A percentile compares a stretch with the other conserved stretches of the same genome.
These are phyloP conservation scores for Apogon hyalosoma DNA, from an alignment of 2,797 vertebrate genomes.

Conservation along the genomic window DNA sequence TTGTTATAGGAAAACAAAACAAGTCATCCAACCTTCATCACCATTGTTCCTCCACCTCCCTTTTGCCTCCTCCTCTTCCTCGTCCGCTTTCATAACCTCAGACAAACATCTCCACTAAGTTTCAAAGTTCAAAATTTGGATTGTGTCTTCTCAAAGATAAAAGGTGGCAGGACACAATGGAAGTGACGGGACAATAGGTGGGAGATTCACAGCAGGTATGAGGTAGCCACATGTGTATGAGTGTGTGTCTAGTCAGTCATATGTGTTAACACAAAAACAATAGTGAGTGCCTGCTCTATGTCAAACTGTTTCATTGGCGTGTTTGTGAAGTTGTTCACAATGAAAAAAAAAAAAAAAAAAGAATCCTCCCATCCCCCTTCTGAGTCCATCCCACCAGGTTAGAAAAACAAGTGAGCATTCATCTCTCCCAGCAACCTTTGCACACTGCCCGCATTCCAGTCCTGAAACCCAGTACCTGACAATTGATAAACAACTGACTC, in stretches of 20 bases:
- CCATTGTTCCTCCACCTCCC: constrained; percentile 39
- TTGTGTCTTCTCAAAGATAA: constrained; percentile 33
- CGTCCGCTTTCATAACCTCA: constrained; percentile 12
- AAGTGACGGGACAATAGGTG: constrained; percentile 27
- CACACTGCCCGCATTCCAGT: constrained; percentile 84
- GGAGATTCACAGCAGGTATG: constrained; percentile 24
- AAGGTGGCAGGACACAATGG: constrained; percentile 22
- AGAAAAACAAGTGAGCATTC: constrained; percentile 85
- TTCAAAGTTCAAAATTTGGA: constrained; percentile 37
- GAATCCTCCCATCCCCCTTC: constrained; percentile 39
- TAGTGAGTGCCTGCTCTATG: constrained; percentile 8
- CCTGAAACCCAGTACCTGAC: constrained; percentile 86
- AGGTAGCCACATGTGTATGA: constrained; percentile 2
- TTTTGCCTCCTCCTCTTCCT: constrained; percentile 4
- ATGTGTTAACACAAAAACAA: constrained; percentile 39
- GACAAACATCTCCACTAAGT: constrained; percentile 27
- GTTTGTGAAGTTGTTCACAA: constrained; percentile 66
- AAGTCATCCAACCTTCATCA: constrained; percentile 50
- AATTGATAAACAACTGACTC: constrained; percentile 88
- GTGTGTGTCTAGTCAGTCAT: constrained; percentile 1
- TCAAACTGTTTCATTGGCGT: constrained; percentile 27
- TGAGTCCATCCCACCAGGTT: constrained; percentile 73
- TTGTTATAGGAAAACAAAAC: constrained; percentile 57
- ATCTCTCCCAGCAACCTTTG: constrained; percentile 85
- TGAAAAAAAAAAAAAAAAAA: constrained; percentile 30